Evolutionary conservation across 2,797 vertebrate species (phyloP).

Genomic region (Pangasius djambal): DNA sequence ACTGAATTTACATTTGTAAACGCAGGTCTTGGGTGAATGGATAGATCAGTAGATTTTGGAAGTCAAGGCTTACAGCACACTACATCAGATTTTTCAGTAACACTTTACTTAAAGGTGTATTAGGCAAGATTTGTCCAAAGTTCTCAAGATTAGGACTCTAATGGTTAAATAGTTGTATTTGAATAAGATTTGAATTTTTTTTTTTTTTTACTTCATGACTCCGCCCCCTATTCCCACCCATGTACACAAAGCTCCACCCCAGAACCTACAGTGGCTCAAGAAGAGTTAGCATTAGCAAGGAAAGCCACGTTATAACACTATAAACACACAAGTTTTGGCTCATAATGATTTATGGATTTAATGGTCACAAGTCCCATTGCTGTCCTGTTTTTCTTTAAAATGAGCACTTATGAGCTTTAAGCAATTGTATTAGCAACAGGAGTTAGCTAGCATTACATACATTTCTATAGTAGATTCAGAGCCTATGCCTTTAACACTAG

Average conservation of each 20-base stretch:
- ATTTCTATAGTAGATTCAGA: neutral
- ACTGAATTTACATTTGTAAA: conserved; percentile 7
- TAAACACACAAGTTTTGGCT: too few relatives aligned
- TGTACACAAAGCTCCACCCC: neutral
- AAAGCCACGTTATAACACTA: too few relatives aligned
- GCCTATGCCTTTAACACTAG: neutral
- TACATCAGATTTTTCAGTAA: neutral
- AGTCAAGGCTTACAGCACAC: neutral
- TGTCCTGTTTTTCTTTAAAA: too few relatives aligned
- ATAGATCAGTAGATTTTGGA: neutral
- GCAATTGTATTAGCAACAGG: neutral
- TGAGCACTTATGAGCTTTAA: too few relatives aligned
- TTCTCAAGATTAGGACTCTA: too few relatives aligned
- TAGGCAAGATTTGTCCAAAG: neutral
- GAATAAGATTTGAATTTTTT: neutral
- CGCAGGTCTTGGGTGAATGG: neutral
- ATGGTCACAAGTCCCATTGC: too few relatives aligned
- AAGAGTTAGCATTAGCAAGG: neutral
- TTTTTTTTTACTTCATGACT: neutral
- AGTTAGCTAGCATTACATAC: neutral
- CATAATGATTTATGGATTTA: too few relatives aligned
- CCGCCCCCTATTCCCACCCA: neutral
- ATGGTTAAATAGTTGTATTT: too few relatives aligned
- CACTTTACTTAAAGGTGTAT: neutral
- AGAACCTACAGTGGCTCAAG: neutral